Conservation (phyloP, 2,113 vertebrate genomes). For the Trochalopteron elliotii region DNA sequence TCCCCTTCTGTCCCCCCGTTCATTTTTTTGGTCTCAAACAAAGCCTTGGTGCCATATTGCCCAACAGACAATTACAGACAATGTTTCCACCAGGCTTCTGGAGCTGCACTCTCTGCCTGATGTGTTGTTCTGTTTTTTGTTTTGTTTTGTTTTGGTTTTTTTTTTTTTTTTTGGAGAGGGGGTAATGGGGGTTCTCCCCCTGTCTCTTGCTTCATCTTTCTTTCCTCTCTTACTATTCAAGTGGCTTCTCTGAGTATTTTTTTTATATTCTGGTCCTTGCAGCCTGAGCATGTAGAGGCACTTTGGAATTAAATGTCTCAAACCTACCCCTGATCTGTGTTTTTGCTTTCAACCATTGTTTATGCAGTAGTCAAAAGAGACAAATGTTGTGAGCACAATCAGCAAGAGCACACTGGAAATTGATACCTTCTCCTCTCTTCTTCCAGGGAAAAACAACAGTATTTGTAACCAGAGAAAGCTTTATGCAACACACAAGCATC, state of each 20-base stretch:
- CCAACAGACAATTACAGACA: not conserved
- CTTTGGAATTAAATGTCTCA: not conserved
- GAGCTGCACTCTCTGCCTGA: not conserved
- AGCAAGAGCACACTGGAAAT: not conserved
- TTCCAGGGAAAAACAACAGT: conserved; percentile 37
- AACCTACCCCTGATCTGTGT: not conserved
- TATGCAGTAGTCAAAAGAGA: not conserved
- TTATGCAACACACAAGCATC: conserved; percentile 43
- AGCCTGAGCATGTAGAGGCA: not conserved
- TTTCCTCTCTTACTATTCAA: not conserved
- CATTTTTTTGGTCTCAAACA: not conserved
- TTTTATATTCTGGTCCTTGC: not conserved
- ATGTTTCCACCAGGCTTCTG: not conserved
- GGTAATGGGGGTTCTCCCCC: fast-evolving
- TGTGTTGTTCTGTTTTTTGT: not conserved
- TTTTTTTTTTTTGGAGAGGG: not conserved
- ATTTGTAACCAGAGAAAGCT: conserved; percentile 60
- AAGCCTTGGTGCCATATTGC: conserved; percentile 15
- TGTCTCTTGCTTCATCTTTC: not conserved
- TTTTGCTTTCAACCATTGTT: not conserved
- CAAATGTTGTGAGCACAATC: not conserved
- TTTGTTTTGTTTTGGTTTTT: not conserved
- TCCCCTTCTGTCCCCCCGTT: not conserved
- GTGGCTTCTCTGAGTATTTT: not conserved
- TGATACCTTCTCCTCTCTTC: conserved; percentile 22